Percentiles rank a stretch among this genome's conserved stretches.
phyloP scores from a whole-genome alignment of 2,888 invertebrate genomes.

The Rugalucina vietnamica region DNA sequence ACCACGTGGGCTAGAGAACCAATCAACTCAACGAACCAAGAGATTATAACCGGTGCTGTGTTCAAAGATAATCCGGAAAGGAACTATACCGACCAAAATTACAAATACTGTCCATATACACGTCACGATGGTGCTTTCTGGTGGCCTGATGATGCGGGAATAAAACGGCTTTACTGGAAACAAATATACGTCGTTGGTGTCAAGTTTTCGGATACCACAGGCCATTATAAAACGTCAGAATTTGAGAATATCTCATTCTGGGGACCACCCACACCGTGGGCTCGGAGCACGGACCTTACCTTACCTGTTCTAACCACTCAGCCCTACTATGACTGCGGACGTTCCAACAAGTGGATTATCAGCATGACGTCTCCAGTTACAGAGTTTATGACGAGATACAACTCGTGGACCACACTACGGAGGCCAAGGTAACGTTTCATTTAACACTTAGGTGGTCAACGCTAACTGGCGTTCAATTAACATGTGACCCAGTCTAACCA shows the following conservation, averaged over 20 bases:
- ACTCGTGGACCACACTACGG: slow-evolving; percentile 77
- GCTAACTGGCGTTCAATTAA: no score
- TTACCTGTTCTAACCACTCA: slow-evolving; percentile 97
- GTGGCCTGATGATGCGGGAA: slow-evolving; percentile 43
- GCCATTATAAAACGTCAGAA: slow-evolving; percentile 70
- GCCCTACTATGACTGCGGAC: slow-evolving; percentile 97
- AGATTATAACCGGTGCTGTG: slow-evolving; percentile 87
- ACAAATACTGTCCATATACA: slow-evolving; percentile 42
- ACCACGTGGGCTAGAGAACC: slow-evolving; percentile 97
- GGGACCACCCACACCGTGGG: slow-evolving; percentile 78
- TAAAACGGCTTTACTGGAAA: slow-evolving; percentile 80
- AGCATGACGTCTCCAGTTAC: slow-evolving; percentile 97
- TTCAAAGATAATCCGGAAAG: slow-evolving; percentile 84
- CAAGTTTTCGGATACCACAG: slow-evolving; percentile 78
- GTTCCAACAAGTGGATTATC: slow-evolving; percentile 97
- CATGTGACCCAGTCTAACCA: no score
- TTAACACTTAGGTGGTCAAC: no score
- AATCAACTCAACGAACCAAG: slow-evolving; percentile 90
- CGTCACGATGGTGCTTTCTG: slow-evolving; percentile 29
- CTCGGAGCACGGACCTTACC: slow-evolving; percentile 57
- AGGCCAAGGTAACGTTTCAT: slow-evolving; percentile 77
- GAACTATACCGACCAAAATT: slow-evolving; percentile 90
- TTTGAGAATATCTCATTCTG: slow-evolving; percentile 73
- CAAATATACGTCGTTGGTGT: slow-evolving; percentile 76
- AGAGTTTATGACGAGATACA: slow-evolving; percentile 92